Percentiles rank a stretch among this genome's conserved stretches.
phyloP scores from a whole-genome alignment of 2,888 invertebrate genomes.

The Cephus sareptanus region DNA sequence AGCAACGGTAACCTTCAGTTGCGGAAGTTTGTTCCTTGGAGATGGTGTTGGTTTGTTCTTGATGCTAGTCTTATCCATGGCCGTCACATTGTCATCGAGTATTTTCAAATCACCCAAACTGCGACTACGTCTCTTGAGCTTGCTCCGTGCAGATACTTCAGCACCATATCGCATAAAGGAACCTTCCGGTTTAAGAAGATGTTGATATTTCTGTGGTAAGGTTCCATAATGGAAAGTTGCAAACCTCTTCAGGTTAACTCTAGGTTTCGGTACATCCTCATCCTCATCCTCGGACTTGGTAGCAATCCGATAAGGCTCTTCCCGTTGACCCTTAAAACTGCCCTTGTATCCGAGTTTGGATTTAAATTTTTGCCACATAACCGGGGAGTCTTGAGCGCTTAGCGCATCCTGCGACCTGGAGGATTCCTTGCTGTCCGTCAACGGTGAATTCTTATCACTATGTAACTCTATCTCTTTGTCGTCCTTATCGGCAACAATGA shows the following conservation, averaged over 20 bases:
- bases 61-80: not conserved
- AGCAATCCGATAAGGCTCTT: conserved; percentile 20
- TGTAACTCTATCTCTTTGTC: conserved; percentile 1
- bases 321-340: conserved; percentile 37
- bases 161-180: not conserved
- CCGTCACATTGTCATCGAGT: not conserved
- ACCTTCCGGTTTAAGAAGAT: not conserved
- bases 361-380: conserved; percentile 19
- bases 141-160: not conserved
- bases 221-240: conserved; percentile 33
- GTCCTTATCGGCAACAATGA: conserved; percentile 10
- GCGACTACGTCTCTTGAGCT: conserved; percentile 43
- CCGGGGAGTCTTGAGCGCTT: conserved; percentile 22
- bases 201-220: conserved; percentile 31
- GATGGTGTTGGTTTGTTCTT: conserved; percentile 7
- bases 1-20: not conserved
- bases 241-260: conserved; percentile 29
- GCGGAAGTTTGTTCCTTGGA: conserved; percentile 7
- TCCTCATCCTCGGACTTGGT: conserved; percentile 16
- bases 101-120: conserved; percentile 47
- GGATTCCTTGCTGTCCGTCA: conserved; percentile 32
- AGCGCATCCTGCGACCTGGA: conserved; percentile 46
- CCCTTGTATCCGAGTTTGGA: conserved; percentile 30
- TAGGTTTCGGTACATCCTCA: conserved; percentile 10
- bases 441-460: conserved; percentile 12